These are phyloP conservation scores for Tragulus kanchil DNA, from an alignment of 2,113 vertebrate genomes.

Conservation along the genomic window DNA sequence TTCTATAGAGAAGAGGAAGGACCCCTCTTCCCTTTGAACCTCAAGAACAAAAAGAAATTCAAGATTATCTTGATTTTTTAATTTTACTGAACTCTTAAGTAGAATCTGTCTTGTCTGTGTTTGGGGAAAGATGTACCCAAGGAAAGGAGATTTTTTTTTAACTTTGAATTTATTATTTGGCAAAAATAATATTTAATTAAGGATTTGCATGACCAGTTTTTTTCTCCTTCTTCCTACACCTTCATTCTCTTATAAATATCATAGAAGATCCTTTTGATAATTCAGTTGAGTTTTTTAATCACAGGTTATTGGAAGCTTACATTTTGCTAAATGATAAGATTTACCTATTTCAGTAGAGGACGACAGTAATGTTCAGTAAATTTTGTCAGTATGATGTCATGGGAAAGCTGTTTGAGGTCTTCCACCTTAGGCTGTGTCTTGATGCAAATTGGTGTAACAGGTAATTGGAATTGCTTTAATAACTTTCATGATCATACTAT, in stretches of 20 bases:
- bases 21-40: background rate
- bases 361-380: background rate
- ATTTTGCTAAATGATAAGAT: background rate
- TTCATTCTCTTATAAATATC: background rate
- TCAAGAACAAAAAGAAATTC: background rate
- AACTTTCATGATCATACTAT: background rate
- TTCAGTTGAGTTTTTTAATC: background rate
- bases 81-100: background rate
- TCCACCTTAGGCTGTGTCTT: background rate
- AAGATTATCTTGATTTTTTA: slow-evolving; percentile 39
- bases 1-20: background rate
- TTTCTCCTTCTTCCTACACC: background rate
- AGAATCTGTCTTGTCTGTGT: background rate
- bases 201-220: background rate
- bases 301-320: background rate
- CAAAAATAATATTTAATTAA: background rate
- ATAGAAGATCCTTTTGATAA: background rate
- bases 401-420: background rate
- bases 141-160: background rate
- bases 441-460: background rate
- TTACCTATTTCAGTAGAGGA: background rate
- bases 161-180: slow-evolving; percentile 17
- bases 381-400: background rate
- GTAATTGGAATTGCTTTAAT: slow-evolving; percentile 1
- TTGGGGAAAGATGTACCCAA: background rate